Conservation (phyloP, 2,113 vertebrate species). For the Nycticryphes semicollaris region DNA sequence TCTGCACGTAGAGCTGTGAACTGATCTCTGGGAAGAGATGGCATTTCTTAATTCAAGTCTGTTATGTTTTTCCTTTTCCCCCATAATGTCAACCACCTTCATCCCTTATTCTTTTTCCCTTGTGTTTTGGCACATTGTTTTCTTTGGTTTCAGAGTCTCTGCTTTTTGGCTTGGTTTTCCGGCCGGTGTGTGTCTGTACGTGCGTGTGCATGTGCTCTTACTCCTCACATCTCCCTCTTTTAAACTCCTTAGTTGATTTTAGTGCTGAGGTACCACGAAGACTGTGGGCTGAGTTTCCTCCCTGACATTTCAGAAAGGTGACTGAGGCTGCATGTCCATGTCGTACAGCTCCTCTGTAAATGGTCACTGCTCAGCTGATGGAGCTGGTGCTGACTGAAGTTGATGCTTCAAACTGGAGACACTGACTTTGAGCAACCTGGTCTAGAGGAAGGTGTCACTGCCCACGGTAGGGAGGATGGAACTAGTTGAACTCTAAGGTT, state of each 20-base stretch:
- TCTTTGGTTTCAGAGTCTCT: not conserved
- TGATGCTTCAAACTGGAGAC: not conserved
- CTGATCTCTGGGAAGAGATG: not conserved
- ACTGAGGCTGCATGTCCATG: not conserved
- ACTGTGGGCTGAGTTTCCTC: not conserved
- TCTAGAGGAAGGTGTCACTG: not conserved
- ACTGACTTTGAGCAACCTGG: not conserved
- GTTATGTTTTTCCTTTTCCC: not conserved
- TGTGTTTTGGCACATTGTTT: not conserved
- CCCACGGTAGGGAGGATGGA: not conserved
- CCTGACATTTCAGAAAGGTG: not conserved
- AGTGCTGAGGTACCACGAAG: not conserved
- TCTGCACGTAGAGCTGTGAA: not conserved
- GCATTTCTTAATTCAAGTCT: not conserved
- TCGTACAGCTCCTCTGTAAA: not conserved
- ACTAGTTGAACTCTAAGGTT: not conserved
- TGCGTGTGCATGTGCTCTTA: not conserved
- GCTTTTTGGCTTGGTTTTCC: not conserved
- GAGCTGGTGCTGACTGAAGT: not conserved
- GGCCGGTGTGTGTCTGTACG: fast-evolving
- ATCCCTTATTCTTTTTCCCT: not conserved
- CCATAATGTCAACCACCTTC: not conserved
- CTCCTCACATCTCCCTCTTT: not conserved
- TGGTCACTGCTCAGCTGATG: not conserved
- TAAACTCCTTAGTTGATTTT: not conserved